Conservation (phyloP, 1,140 invertebrate species). For the Sarcophaga peregrina region DNA sequence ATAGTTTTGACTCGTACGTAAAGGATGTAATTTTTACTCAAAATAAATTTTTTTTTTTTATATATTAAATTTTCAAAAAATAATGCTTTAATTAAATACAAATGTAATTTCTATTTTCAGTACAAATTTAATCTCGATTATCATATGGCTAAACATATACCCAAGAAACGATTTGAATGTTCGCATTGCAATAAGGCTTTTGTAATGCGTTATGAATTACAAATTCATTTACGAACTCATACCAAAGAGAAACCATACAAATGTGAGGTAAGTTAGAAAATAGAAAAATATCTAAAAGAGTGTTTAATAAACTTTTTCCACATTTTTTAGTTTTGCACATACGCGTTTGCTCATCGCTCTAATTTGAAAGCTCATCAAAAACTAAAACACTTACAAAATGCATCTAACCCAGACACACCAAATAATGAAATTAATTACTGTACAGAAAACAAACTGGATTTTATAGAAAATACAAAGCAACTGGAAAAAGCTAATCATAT, state of each 20-base stretch:
- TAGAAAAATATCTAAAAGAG: conserved; percentile 68
- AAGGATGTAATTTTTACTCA: too few species aligned
- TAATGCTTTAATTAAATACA: too few species aligned
- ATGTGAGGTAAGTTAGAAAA: conserved; percentile 69
- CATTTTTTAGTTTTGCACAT: conserved; percentile 41
- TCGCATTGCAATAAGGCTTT: conserved; percentile 44
- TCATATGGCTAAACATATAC: conserved; percentile 42
- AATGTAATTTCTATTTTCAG: conserved; percentile 34
- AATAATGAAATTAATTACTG: background rate
- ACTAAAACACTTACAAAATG: conserved; percentile 39
- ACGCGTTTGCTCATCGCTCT: conserved; percentile 44
- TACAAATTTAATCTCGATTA: conserved; percentile 39
- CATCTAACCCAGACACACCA: background rate
- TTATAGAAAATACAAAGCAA: background rate
- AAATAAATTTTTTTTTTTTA: too few species aligned
- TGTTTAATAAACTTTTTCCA: conserved; percentile 44
- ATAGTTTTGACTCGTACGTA: too few species aligned
- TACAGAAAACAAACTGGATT: background rate
- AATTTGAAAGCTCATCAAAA: conserved; percentile 45
- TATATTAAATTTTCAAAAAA: too few species aligned
- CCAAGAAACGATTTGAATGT: conserved; percentile 40
- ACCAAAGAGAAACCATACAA: conserved; percentile 68
- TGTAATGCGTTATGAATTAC: conserved; percentile 31
- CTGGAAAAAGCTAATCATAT: background rate
- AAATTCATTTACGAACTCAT: conserved; percentile 78